Base-by-base conservation (phyloP, 2,113 vertebrate species). In the Arenaria interpres region DNA sequence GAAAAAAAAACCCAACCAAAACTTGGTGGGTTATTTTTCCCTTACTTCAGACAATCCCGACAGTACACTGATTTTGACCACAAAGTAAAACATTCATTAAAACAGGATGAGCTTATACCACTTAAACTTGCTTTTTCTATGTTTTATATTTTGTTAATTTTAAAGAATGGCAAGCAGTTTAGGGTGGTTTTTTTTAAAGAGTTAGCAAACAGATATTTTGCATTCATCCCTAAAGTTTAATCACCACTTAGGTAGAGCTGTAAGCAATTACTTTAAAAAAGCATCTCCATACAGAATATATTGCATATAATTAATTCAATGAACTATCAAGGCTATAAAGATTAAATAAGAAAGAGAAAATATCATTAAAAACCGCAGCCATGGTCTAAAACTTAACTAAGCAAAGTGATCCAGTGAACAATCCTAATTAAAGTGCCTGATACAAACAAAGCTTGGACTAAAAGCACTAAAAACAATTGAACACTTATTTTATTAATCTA, bases 401-500 rank as follows among this genome's bases (percentile, higher is more conserved):
- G 99, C 99, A 99, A 99, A 99, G 99, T 98, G 98, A 99, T 99
- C 98, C 98, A 98, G 98, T 97, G 98, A 99, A 99, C 98, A 98
- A 98, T 98, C 97, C 99, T 99, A 99, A 99, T 99, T 99, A 99
- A 99, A 99, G 99, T 99, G 98, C 97, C 97, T 98, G 96, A 98
- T 98, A 99, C 98, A 99, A 99, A 99, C 98, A 99, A 99, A 99
- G 98, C 98, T 97, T 96, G 97, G 97, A 97, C 95, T 93, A 98
- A 94, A 98, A 98, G 98, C 98, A 98, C 98, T 98, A 98, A 98
- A 98, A 99, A 99, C 99, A 99, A 99, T 98, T 98, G 98, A 98
- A 98, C 98, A 98, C 98, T 99, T 98, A 99, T 99, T 99, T 99
- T 99, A 99, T 99, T 99, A 99, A 99, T 99, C 99, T 99, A 99